phyloP scores from a whole-genome alignment of 1,140 invertebrate genomes.

The Lepidotrigona ventralis region DNA sequence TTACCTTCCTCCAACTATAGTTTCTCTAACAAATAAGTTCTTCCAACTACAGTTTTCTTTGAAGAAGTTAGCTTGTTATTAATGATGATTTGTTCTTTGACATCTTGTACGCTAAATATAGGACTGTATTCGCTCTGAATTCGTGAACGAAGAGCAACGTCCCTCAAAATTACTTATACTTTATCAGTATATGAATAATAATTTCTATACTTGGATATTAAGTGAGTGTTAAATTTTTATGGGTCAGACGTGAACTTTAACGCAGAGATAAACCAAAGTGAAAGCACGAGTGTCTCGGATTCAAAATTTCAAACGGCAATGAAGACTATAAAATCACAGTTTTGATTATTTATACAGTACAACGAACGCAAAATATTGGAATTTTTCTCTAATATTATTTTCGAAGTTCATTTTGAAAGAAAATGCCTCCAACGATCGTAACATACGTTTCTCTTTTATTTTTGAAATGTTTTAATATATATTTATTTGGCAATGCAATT shows the following conservation, averaged over 20 bases:
- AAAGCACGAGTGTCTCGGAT: not conserved
- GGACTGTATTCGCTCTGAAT: not conserved
- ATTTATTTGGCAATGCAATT: too few species aligned
- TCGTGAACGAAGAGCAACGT: not conserved
- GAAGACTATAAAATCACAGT: not conserved
- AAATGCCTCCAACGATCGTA: not conserved
- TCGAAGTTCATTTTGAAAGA: not conserved
- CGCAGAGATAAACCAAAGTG: not conserved
- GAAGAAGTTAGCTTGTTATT: too few species aligned
- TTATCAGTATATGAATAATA: not conserved
- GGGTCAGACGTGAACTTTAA: not conserved
- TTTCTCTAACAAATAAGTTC: too few species aligned
- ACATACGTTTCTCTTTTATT: too few species aligned
- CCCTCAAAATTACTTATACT: not conserved
- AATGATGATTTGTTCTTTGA: not conserved
- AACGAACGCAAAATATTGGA: not conserved
- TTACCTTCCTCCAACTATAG: too few species aligned
- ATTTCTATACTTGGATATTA: not conserved
- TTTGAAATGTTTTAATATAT: too few species aligned
- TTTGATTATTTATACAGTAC: not conserved
- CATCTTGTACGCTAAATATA: not conserved
- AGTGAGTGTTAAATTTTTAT: constrained; percentile 10
- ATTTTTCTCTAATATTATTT: not conserved
- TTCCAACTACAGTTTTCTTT: too few species aligned
- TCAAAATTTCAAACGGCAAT: not conserved